These are phyloP conservation scores for Dryomyza anilis DNA, from an alignment of 2,888 invertebrate species.

Conservation along the genomic window DNA sequence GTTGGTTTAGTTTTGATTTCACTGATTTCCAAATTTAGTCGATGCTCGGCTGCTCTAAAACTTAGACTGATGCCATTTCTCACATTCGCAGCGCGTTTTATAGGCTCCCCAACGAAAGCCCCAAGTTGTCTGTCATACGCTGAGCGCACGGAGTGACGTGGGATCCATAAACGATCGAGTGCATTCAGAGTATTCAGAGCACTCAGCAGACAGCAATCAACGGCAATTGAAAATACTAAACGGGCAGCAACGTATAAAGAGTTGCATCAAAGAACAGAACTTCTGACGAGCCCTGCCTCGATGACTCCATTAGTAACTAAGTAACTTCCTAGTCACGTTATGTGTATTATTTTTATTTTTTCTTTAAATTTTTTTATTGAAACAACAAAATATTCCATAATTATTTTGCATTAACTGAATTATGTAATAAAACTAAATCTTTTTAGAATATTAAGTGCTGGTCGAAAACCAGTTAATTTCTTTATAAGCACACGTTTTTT, in stretches of 20 bases:
- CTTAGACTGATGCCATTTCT: slow-evolving; percentile 36
- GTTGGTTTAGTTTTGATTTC: neutral
- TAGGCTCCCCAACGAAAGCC: slow-evolving; percentile 28
- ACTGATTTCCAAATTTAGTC: neutral
- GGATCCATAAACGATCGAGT: neutral
- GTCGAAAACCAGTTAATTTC: too few relatives aligned
- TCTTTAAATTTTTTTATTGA: neutral
- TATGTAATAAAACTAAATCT: too few relatives aligned
- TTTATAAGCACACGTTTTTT: too few relatives aligned
- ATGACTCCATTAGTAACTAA: neutral
- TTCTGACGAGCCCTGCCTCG: neutral
- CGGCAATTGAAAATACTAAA: slow-evolving; percentile 20
- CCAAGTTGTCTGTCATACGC: neutral
- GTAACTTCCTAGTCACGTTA: neutral
- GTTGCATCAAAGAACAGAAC: slow-evolving; percentile 7
- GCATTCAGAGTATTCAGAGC: slow-evolving; percentile 4
- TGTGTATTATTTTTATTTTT: neutral
- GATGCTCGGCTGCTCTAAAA: slow-evolving; percentile 34
- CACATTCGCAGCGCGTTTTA: slow-evolving; percentile 33
- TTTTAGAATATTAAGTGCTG: too few relatives aligned
- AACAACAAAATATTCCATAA: neutral
- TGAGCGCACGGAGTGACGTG: neutral
- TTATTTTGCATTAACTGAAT: too few relatives aligned
- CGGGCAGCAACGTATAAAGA: slow-evolving; percentile 9
- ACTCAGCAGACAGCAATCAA: slow-evolving; percentile 14